Percentiles rank a stretch among this genome's conserved stretches.
These are phyloP conservation scores for Ctenopoma kingsleyae DNA, from an alignment of 2,797 vertebrate species.

Conservation along the genomic window DNA sequence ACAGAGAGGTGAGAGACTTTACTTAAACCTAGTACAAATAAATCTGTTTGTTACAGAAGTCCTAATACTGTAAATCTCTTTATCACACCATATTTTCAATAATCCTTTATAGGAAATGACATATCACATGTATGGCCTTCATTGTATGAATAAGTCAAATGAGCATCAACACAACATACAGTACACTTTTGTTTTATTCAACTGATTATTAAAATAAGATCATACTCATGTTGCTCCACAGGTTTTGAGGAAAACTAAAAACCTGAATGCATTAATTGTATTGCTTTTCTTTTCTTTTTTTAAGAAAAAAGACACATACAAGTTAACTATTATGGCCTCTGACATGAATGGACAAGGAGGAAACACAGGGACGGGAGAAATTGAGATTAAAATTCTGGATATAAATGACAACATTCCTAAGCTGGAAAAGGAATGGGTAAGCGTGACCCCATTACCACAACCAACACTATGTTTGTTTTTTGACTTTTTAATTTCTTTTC, in stretches of 20 bases:
- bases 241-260: neutral
- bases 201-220: neutral
- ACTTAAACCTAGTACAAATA: neutral
- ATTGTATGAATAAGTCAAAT: neutral
- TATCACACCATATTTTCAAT: neutral
- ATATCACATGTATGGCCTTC: neutral
- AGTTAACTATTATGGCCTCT: constrained; percentile 83
- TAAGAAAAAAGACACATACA: constrained; percentile 84
- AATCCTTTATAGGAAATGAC: neutral
- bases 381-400: constrained; percentile 88
- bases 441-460: constrained; percentile 14
- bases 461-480: neutral
- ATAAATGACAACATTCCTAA: constrained; percentile 94
- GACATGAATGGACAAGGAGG: constrained; percentile 84
- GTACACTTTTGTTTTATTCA: neutral
- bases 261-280: neutral
- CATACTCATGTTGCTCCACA: neutral
- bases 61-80: neutral
- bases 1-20: constrained; percentile 90
- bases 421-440: constrained; percentile 80
- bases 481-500: neutral
- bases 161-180: neutral
- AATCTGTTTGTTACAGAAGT: no score
- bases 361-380: constrained; percentile 71
- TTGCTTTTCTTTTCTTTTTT: constrained; percentile 11